Base-by-base conservation (phyloP, 2,797 vertebrate species). In the Ctenosaura bakeri region DNA sequence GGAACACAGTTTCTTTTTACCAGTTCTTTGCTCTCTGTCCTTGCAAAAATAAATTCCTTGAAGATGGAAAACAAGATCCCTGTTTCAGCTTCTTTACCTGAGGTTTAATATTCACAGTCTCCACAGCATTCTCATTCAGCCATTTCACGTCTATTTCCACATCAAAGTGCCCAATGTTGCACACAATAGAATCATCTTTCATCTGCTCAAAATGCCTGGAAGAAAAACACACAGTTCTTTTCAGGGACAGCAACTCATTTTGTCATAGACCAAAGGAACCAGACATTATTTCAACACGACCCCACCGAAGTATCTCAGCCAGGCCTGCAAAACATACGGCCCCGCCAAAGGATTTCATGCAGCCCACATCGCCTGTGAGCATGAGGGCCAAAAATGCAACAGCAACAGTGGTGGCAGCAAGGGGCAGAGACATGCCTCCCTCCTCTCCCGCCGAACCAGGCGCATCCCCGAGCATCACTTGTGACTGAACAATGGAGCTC, bases 91-190 rank as follows among this genome's bases (percentile, higher is more conserved):
- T 16, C 77, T 96, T 92, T 93, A 99, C 99, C 98, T 99, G 99
- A 50, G 99, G 98, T 92, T 99, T 99, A 94, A 99, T 96, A 94
- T 99, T 99, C 95, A 99, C 96, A 66, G 97, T 98, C 93, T 98
- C 96, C 0, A 96, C 97, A 0, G 98, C 97, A 0, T 99, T 98
- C 26, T 98, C 98, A 59, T 96, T 98, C 84, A 99, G 97, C 99
- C 99, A 99, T 94, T 95, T 97, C 78, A 99, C 98, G 85, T 99
- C 99, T n/a, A 99, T 98, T 97, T 99, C 99, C 74, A 98, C 98
- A 91, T 99, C 99, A 88, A 99, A 99, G 93, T 99, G 99, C 69
- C 99, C 99, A 5, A 99, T 99, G 95, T 99, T 99, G 92, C 99
- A 99, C 26, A 99, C 98, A 1, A 99, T 98, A 90, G 99, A 91